Evolutionary conservation across 64 coral and sea anemone species (phyloP), one percentile per base, ranked within the genome.

Genomic region (Pachyseris speciosa): DNA sequence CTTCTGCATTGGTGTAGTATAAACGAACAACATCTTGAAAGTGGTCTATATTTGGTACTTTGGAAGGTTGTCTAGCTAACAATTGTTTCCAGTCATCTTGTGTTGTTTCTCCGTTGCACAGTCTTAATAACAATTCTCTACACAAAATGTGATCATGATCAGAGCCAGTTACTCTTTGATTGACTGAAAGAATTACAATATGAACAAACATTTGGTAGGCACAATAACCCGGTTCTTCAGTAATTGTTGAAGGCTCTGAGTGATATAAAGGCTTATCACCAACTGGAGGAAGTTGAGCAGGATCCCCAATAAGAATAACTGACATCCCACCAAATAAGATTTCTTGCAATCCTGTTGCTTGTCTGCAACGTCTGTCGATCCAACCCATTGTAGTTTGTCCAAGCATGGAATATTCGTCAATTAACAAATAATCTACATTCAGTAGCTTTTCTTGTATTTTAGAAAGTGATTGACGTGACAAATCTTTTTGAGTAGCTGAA

Each of bases 41-140:
- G 4, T 45, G 43, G 43, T 45, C 11, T 4, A 45, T 4, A 11
- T 45, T 45, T 4, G 43, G 4, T 45, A 11, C 43, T 6, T 11
- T 6, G 11, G 11, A 6, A 6, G 43, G 43, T 45, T 45, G 43
- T 45, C 43, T 45, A 6, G 43, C 11, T 45, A 45, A 45, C 4
- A 45, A 11, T 6, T 6, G 43, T 45, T 45, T 91, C 89, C 89
- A 84, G 66, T 91, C 89, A 65, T 91, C 78, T 26, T 41, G 22
- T 34, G 89, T 91, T 41, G 66, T 69, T 74, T 91, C 59, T 26
- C 79, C 80, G 41, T 69, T 91, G 34, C 89, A 41, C 51, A 74
- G 78, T n/a, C 89, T 69, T 51, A 84, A 58, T 20, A 91, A 45
- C 40, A 91, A 91, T 34, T 91, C 49, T 92, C 44, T 86, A 77